phyloP scores from a whole-genome alignment of 2,888 invertebrate genomes.

The Mechanitis mazaeus region DNA sequence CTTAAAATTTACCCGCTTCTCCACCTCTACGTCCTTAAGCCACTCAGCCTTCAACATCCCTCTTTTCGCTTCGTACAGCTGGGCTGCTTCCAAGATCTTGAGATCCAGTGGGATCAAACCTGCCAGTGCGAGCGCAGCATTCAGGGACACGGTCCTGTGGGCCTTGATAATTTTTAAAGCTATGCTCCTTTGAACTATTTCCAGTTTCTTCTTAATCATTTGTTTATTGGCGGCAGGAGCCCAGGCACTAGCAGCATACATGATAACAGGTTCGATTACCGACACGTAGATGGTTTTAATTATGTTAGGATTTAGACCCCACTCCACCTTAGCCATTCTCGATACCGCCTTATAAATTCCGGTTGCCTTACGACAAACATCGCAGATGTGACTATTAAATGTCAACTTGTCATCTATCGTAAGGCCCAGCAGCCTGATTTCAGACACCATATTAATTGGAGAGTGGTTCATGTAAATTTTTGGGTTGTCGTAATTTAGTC shows the following conservation, averaged over 20 bases:
- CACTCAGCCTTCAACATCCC: too few species aligned
- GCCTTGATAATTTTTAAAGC: too few species aligned
- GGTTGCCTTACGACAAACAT: conserved; percentile 7
- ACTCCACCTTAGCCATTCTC: background rate
- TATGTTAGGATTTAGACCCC: conserved; percentile 15
- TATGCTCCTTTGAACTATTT: background rate
- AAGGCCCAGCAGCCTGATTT: conserved; percentile 5
- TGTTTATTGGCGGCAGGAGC: conserved; percentile 7
- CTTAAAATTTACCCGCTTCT: too few species aligned
- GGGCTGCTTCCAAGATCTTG: too few species aligned
- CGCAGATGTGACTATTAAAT: background rate
- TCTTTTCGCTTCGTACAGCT: too few species aligned
- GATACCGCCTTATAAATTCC: conserved; percentile 14
- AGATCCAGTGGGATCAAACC: too few species aligned
- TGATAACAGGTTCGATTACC: conserved; percentile 18
- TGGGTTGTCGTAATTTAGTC: too few species aligned
- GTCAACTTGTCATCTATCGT: background rate
- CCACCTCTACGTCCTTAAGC: too few species aligned
- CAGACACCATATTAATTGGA: too few species aligned
- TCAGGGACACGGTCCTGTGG: too few species aligned
- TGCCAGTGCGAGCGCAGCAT: too few species aligned
- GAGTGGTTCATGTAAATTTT: too few species aligned
- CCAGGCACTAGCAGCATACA: conserved; percentile 19
- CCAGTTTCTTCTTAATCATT: conserved; percentile 9
- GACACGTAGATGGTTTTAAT: conserved; percentile 14